These are phyloP conservation scores for Eristalinus sepulchralis DNA, from an alignment of 2,888 invertebrate species.

Conservation along the genomic window DNA sequence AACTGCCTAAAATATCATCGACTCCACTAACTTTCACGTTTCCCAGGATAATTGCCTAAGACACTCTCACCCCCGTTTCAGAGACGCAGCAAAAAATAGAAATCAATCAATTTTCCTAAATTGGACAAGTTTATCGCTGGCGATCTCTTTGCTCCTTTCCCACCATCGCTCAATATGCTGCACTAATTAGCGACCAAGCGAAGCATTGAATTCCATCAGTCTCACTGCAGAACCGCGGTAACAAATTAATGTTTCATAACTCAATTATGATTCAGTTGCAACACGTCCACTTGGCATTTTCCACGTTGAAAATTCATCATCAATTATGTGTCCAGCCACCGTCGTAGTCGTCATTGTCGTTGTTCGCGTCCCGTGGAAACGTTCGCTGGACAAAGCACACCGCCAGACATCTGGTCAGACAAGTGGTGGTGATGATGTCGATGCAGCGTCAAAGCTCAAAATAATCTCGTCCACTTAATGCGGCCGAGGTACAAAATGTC, in stretches of 20 bases:
- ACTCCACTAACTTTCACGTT: too few relatives aligned
- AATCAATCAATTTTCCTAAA: neutral
- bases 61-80: neutral
- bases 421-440: constrained; percentile 30
- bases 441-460: neutral
- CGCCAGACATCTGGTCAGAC: constrained; percentile 69
- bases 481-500: constrained; percentile 45
- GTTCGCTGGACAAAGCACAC: constrained; percentile 47
- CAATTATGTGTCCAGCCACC: constrained; percentile 37
- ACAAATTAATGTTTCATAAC: constrained; percentile 65
- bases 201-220: constrained; percentile 36
- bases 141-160: neutral
- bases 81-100: neutral
- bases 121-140: neutral
- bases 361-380: neutral
- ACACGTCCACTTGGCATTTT: constrained; percentile 60
- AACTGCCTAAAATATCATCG: too few relatives aligned
- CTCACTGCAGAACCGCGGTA: constrained; percentile 4
- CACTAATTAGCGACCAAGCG: constrained; percentile 33
- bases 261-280: constrained; percentile 64
- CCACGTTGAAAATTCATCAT: constrained; percentile 64
- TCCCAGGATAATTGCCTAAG: neutral
- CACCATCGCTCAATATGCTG: neutral
- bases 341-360: neutral
- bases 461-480: constrained; percentile 66